Evolutionary conservation across 2,797 vertebrate genomes (phyloP), one percentile per base, ranked within the genome.

Genomic region (Chrysocyon brachyurus): DNA sequence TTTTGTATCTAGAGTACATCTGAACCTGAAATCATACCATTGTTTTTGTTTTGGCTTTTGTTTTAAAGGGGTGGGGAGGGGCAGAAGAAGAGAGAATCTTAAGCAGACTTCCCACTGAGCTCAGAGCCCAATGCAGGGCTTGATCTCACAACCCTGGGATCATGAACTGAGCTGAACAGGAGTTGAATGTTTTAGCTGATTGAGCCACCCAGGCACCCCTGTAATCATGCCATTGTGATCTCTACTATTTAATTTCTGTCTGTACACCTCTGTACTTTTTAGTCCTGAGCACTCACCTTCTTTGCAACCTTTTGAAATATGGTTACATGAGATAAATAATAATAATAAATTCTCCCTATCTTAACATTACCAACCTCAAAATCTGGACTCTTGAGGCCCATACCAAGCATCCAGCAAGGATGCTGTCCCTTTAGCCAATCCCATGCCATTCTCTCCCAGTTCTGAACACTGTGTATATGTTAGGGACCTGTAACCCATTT

Each of bases 181-280:
- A 68, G 66, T 33, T 68, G n/a, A 17, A 33, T 0, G 17, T n/a
- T 68, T 68, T 68, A 68, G 33, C 17, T 0, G n/a, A 68, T n/a
- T 68, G n/a, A 68, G 17, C n/a, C 66, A 68, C 66, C 17, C 17
- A 68, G 17, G n/a, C 19, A n/a, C n/a, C 66, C 54, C 31, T 82
- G 52, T 68, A 85, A 15, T 68, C 49, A n/a, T 56, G 21, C 15
- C 28, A 49, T 26, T 9, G 12, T 33, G 33, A 49, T 49, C 5
- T 68, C 21, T 17, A 5, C 36, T 31, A 63, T 85, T 94, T 82
- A 70, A 73, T 82, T 91, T 93, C n/a, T 68, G 3, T 89, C 22
- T 82, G n/a, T 72, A 33, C 3, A 33, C 9, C 24, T 90, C 79
- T 87, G 19, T 85, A 11, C 21, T 46, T 68, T 94, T 46, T 59